Evolutionary conservation across 2,797 vertebrate genomes (phyloP).

Genomic region (Pitangus sulphuratus): DNA sequence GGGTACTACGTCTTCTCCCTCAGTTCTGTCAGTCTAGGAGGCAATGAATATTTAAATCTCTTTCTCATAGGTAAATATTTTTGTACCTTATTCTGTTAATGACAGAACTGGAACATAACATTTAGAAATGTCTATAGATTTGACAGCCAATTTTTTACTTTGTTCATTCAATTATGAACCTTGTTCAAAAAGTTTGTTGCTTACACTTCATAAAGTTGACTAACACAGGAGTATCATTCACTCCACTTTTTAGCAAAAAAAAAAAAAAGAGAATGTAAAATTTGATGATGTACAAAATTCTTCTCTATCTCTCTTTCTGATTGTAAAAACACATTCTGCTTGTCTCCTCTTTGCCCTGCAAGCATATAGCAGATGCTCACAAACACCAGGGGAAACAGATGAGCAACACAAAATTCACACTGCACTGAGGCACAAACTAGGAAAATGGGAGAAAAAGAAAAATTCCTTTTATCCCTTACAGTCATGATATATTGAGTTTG

Average conservation of each 20-base stretch:
- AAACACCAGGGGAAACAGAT: background rate
- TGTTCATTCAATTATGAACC: background rate
- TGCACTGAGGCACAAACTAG: background rate
- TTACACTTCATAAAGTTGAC: background rate
- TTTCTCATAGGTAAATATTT: conserved; percentile 88
- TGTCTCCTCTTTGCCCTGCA: background rate
- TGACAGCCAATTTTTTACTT: background rate
- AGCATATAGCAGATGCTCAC: background rate
- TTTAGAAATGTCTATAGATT: background rate
- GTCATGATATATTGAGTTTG: background rate
- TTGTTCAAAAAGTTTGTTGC: background rate
- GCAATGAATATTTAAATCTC: conserved; percentile 91
- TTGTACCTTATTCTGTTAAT: conserved; percentile 29
- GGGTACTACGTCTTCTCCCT: conserved; percentile 93
- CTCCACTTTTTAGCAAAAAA: background rate
- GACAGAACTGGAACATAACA: background rate
- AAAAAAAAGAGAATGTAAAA: background rate
- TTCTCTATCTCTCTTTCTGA: background rate
- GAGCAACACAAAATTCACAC: background rate
- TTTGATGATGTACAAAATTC: background rate
- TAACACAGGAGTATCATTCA: background rate
- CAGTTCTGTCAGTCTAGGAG: conserved; percentile 88
- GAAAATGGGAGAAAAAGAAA: background rate
- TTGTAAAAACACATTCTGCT: background rate
- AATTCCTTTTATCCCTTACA: background rate